Base-by-base conservation (phyloP, 2,797 vertebrate species). In the Alosa sapidissima region DNA sequence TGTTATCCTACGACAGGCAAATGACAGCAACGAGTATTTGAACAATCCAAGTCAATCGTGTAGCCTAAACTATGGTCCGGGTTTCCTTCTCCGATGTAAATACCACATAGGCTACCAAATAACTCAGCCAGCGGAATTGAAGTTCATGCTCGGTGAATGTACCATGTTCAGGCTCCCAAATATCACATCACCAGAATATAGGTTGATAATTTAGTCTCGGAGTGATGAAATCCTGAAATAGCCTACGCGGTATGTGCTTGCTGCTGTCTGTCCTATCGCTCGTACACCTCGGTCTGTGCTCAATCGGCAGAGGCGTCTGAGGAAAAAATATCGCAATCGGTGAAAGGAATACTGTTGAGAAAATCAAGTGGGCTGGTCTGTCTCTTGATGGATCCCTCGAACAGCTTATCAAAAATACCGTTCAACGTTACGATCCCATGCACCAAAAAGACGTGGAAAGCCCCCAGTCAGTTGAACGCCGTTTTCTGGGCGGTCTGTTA, bases 341-440 rank as follows among this genome's bases (percentile, higher is more conserved):
- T 85, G 87, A 88, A 87, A 87, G 84, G 82, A 75, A 81, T n/a
- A 85, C 89, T 68, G 91, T 89, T 91, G 88, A 81, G 41, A 78
- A 85, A 86, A 91, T 87, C 88, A 88, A 81, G 92, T 90, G 89
- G 92, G 93, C 86, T 91, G 92, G 86, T 89, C 92, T 87, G 88
- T 89, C 48, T 88, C 88, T 91, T 92, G 91, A 93, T 90, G 90
- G 93, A 94, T 92, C 86, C 90, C 89, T 91, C 88, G 89, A 68
- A 84, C 89, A 88, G 92, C 89, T 93, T 93, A 93, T 93, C 91
- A 91, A 87, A 94, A 91, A 78, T 91, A 89, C 89, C n/a, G 89
- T 89, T 86, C 90, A 93, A 86, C 89, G 84, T 78, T 51, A 82
- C 72, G 83, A 87, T 87, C 62, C 84, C 81, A 88, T 65, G 92